Percentiles rank a stretch among this genome's conserved stretches.
Conservation (phyloP, 2,797 vertebrate genomes). For the Pseudochirops cupreus region DNA sequence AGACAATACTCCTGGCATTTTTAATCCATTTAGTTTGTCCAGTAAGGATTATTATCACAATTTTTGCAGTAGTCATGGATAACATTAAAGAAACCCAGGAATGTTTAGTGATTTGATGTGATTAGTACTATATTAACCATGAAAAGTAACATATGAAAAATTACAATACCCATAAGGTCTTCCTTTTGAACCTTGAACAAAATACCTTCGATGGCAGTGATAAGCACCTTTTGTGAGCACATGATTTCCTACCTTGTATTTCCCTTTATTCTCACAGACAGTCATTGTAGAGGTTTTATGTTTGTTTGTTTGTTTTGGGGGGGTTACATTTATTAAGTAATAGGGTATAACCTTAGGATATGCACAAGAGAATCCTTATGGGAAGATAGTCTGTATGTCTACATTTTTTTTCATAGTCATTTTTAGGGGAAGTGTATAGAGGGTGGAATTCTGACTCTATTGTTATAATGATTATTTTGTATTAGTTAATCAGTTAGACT, state of each 20-base stretch:
- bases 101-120: background rate
- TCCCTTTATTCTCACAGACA: no score
- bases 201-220: background rate
- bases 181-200: background rate
- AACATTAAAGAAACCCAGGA: background rate
- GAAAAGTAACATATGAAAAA: background rate
- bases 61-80: background rate
- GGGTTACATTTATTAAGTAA: background rate
- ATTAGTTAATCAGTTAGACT: background rate
- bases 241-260: background rate
- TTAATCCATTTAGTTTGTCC: background rate
- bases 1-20: background rate
- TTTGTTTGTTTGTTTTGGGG: no score
- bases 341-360: background rate
- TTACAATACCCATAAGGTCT: background rate
- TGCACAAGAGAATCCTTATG: background rate
- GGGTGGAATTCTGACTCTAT: background rate
- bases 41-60: background rate
- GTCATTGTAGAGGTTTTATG: no score
- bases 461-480: background rate
- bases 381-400: no score
- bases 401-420: no score
- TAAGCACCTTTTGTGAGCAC: background rate
- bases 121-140: background rate
- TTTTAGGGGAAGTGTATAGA: no score